Conservation (phyloP, 2,797 vertebrate genomes). For the Microtus obscurus region DNA sequence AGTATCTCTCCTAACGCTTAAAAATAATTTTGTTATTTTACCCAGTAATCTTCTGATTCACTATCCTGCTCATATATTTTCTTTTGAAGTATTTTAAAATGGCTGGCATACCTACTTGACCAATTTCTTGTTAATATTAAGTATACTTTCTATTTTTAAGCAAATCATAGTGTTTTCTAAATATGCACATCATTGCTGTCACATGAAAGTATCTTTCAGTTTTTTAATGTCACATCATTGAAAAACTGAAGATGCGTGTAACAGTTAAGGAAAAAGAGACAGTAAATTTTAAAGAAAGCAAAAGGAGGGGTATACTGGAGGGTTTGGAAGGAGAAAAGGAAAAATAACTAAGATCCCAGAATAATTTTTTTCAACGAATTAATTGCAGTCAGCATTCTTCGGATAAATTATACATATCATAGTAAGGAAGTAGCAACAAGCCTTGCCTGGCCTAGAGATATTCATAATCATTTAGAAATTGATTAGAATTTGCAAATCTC, state of each 20-base stretch:
- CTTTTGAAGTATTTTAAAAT: conserved; percentile 15
- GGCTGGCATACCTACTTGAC: background rate
- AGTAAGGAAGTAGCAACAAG: conserved; percentile 35
- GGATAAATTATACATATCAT: conserved; percentile 5
- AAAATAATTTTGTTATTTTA: background rate
- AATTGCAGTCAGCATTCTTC: background rate
- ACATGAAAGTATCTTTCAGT: background rate
- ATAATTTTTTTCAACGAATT: background rate
- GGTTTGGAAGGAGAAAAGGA: background rate
- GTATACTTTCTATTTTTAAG: background rate
- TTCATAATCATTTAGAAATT: conserved; percentile 2
- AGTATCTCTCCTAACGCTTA: background rate
- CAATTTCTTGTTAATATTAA: conserved; percentile 9
- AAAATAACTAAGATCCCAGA: background rate
- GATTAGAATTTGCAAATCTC: conserved; percentile 30
- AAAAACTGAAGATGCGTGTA: background rate
- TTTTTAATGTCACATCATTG: too few relatives aligned
- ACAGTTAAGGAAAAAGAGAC: background rate
- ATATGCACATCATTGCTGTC: background rate
- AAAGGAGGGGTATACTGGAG: background rate
- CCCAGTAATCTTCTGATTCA: background rate
- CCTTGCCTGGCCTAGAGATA: background rate
- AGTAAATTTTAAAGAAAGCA: background rate
- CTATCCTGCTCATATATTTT: background rate
- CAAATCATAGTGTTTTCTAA: background rate